Conservation (phyloP, 2,797 vertebrate species). For the Urosaurus nigricauda region DNA sequence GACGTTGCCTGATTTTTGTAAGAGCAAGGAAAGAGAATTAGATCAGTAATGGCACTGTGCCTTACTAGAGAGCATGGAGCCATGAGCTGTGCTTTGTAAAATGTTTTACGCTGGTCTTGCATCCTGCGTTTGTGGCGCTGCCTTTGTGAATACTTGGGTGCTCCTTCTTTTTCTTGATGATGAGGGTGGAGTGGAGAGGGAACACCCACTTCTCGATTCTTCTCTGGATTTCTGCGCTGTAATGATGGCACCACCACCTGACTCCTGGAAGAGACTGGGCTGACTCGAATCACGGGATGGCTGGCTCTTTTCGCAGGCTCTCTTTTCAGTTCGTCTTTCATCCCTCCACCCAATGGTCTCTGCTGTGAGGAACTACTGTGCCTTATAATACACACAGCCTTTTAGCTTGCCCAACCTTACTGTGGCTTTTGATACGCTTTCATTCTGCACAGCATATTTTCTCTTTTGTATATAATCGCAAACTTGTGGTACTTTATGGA, state of each 20-base stretch:
- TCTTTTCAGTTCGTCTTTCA: slow-evolving; percentile 68
- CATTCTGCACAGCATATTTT: slow-evolving; percentile 39
- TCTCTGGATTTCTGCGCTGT: slow-evolving; percentile 72
- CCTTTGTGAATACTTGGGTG: slow-evolving; percentile 53
- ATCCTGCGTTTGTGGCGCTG: slow-evolving; percentile 37
- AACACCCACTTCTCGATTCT: slow-evolving; percentile 68
- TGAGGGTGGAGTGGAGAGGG: slow-evolving; percentile 32
- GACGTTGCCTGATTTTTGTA: background rate
- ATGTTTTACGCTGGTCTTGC: background rate
- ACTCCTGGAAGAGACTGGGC: slow-evolving; percentile 70
- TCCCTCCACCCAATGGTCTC: slow-evolving; percentile 49
- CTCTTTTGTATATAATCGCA: background rate
- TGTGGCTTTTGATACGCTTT: slow-evolving; percentile 12
- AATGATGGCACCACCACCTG: slow-evolving; percentile 74
- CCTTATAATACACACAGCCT: background rate
- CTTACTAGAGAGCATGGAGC: slow-evolving; percentile 40
- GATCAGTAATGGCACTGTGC: rapidly evolving
- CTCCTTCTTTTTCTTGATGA: slow-evolving; percentile 63
- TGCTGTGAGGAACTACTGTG: slow-evolving; percentile 63
- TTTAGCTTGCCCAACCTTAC: background rate
- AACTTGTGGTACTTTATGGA: background rate
- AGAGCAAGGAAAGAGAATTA: background rate
- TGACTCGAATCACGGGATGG: slow-evolving; percentile 72
- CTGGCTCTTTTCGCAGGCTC: slow-evolving; percentile 62
- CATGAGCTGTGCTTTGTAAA: background rate